Conservation (phyloP, 2,797 vertebrate species). For the Syngnathus acus region DNA sequence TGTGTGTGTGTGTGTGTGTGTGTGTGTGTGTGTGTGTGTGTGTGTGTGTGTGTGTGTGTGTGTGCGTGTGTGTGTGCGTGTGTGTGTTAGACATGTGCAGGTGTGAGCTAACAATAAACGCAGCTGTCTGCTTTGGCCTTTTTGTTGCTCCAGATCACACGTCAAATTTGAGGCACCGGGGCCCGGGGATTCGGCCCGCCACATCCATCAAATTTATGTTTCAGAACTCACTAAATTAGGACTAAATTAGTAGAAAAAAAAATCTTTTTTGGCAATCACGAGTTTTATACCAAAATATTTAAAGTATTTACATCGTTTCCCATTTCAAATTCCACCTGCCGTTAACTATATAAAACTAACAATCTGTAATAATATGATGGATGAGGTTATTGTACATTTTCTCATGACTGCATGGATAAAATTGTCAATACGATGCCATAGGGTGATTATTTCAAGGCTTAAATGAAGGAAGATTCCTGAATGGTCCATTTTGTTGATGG, state of each 20-base stretch:
- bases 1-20: background rate
- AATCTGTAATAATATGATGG: too few species aligned
- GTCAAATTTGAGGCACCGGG: background rate
- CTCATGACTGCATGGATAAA: too few species aligned
- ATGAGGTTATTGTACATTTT: too few species aligned
- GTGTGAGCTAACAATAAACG: background rate
- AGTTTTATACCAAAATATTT: too few species aligned
- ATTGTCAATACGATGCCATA: background rate
- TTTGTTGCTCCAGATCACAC: background rate
- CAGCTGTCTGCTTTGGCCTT: background rate
- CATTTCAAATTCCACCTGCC: too few species aligned
- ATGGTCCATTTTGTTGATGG: background rate
- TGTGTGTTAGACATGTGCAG: too few species aligned
- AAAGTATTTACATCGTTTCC: too few species aligned
- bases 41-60: background rate
- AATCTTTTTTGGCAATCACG: too few species aligned
- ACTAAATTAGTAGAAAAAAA: too few species aligned
- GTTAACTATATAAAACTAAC: too few species aligned
- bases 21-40: background rate
- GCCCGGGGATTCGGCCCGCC: background rate
- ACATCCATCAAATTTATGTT: background rate
- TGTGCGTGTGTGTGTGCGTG: too few species aligned
- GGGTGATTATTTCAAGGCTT: background rate
- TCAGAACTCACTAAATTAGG: background rate
- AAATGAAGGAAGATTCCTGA: background rate